Conservation (phyloP, 2,113 vertebrate genomes). For the Ptyas mucosa region DNA sequence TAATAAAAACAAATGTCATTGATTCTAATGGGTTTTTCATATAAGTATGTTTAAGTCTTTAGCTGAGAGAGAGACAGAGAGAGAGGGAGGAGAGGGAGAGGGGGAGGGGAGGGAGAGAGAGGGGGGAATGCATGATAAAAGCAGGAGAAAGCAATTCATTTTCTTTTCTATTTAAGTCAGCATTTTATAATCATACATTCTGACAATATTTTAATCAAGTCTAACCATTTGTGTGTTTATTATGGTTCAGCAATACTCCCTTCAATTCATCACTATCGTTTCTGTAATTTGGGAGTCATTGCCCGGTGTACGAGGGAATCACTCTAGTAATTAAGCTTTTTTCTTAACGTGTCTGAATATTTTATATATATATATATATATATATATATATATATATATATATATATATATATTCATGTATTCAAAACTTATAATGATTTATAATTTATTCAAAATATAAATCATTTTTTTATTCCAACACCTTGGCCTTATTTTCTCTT, state of each 20-base stretch:
- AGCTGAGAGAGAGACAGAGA: background rate
- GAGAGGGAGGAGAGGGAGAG: accelerated
- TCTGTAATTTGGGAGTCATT: background rate
- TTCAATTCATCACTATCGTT: background rate
- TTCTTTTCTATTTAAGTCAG: background rate
- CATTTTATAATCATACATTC: background rate
- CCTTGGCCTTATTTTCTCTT: background rate
- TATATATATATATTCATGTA: too few species aligned
- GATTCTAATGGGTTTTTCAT: background rate
- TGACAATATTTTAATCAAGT: background rate
- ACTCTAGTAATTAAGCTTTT: background rate
- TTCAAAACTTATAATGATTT: background rate
- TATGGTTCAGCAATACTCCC: background rate
- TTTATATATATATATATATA: too few species aligned
- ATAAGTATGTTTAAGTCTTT: background rate
- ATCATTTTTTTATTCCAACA: background rate
- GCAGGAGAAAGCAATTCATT: background rate
- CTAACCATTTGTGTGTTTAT: background rate
- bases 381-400: too few species aligned
- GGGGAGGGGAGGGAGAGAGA: background rate
- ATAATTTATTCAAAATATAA: background rate
- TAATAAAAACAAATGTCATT: background rate
- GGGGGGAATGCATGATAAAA: background rate
- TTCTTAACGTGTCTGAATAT: background rate
- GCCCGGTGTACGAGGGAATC: accelerated